Base-by-base conservation (phyloP, 2,888 invertebrate species). In the Papilio demoleus region DNA sequence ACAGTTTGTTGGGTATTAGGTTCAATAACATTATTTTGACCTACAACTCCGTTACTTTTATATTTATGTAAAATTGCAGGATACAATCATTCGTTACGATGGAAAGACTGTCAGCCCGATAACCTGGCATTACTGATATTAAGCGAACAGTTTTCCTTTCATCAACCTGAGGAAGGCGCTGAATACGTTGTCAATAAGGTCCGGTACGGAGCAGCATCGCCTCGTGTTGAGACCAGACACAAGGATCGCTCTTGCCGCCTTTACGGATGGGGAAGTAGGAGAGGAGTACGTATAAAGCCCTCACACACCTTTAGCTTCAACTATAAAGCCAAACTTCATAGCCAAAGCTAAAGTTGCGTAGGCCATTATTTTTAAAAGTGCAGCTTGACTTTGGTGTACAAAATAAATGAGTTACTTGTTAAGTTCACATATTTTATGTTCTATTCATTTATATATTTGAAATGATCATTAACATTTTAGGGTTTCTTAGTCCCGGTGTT, bases 401-500 rank as follows among this genome's bases (percentile, higher is more conserved):
- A n/a, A n/a, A n/a, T n/a, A n/a, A n/a, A n/a, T n/a, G n/a, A n/a
- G n/a, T n/a, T 38, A 68, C 24, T 65, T 24, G 61, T 65, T 58
- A 12, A 45, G 31, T 64, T 50, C 6, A 50, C 8, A 12, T 1
- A 45, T 38, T 22, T 64, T 47, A n/a, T n/a, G n/a, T n/a, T n/a
- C n/a, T n/a, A n/a, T 11, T 12, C 3, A 19, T 19, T 22, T 38
- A 31, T 34, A 19, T 58, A 58, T 34, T 45, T 56, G 17, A 4
- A 50, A 24, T 59, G 59, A 65, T 2, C 6, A 62, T 68, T n/a
- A 53, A 53, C 27, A 24, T 69, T 81, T 84, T 42, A 91, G 92
- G 89, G 88, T 1, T 91, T 81, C 71, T 74, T 91, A 47, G 75
- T 92, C 42, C 92, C 92, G 5, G 71, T 92, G 65, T 74, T 90